phyloP scores from a whole-genome alignment of 2,797 vertebrate genomes.

The Characodon lateralis region DNA sequence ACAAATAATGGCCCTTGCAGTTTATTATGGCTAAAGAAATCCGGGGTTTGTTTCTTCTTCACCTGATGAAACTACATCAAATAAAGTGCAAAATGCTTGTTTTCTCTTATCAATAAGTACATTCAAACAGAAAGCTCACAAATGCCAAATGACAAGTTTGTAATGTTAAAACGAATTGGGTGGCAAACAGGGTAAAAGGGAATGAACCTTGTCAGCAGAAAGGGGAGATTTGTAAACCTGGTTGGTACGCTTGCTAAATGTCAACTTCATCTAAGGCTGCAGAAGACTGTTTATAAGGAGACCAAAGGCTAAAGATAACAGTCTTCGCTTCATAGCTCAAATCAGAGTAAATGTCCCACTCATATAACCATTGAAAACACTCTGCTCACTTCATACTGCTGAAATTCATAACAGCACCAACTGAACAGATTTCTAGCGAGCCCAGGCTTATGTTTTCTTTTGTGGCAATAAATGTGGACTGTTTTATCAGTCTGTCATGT shows the following conservation, averaged over 20 bases:
- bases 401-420: background rate
- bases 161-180: background rate
- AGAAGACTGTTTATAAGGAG: conserved; percentile 41
- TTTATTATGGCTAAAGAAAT: background rate
- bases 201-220: conserved; percentile 16
- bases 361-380: background rate
- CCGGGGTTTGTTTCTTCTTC: background rate
- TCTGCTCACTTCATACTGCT: background rate
- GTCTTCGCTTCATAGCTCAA: conserved; percentile 18
- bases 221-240: conserved; percentile 17
- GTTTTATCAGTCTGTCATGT: conserved; percentile 17
- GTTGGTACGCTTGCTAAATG: conserved; percentile 60
- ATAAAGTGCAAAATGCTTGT: background rate
- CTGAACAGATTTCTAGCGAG: conserved; percentile 21
- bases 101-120: background rate
- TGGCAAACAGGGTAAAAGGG: background rate
- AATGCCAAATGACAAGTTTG: background rate
- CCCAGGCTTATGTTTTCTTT: background rate
- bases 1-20: background rate
- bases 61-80: background rate
- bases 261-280: conserved; percentile 60
- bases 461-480: conserved; percentile 11
- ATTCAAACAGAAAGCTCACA: background rate
- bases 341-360: conserved; percentile 24
- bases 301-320: conserved; percentile 50